Conservation (phyloP, 2,888 invertebrate species). For the Leptodirus hochenwartii region DNA sequence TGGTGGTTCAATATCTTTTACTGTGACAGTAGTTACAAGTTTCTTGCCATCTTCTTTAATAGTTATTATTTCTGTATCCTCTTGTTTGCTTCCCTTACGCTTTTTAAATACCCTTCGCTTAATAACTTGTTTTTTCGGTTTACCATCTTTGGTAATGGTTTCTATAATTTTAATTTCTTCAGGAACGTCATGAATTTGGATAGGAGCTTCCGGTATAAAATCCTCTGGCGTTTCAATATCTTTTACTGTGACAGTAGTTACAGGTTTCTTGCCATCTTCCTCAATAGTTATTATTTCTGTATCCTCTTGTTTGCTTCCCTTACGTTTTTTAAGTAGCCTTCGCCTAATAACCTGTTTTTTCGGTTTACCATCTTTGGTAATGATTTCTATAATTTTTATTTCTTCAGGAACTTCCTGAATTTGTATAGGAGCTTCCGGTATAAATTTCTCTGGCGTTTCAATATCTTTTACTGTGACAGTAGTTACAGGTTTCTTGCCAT, state of each 20-base stretch:
- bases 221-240: too few species aligned
- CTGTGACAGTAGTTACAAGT: conserved; percentile 19
- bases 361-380: conserved; percentile 12
- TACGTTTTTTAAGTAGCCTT: conserved; percentile 7
- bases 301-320: conserved; percentile 6
- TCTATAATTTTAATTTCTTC: conserved; percentile 16
- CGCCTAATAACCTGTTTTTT: conserved; percentile 7
- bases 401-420: conserved; percentile 14
- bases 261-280: too few species aligned
- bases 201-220: conserved; percentile 15
- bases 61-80: conserved; percentile 19
- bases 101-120: conserved; percentile 23
- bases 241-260: too few species aligned
- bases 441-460: too few species aligned
- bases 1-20: conserved; percentile 15
- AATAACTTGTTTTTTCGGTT: conserved; percentile 12
- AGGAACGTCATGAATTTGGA: conserved; percentile 17
- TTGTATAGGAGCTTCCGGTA: too few species aligned
- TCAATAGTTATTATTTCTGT: too few species aligned
- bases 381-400: conserved; percentile 23
- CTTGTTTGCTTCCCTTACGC: conserved; percentile 19
- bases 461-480: too few species aligned
- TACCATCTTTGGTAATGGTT: conserved; percentile 11
- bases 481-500: too few species aligned
- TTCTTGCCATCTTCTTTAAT: conserved; percentile 22